A percentile compares a stretch with the other conserved stretches of the same genome.
phyloP scores from a whole-genome alignment of 35 echinoderm and acorn worm genomes.

The Holothuria glaberrima region DNA sequence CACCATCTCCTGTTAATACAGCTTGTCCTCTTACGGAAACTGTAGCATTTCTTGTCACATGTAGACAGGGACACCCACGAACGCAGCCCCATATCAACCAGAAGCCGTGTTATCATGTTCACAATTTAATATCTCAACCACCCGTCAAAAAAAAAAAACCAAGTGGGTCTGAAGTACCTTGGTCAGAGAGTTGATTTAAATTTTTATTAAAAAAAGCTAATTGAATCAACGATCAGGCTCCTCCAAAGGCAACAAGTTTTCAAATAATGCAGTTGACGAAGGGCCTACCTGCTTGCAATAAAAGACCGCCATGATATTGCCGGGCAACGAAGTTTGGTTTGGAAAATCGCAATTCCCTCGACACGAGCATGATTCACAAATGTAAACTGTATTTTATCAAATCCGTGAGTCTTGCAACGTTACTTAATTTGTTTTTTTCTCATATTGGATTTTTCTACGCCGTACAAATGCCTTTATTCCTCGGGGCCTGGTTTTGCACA shows the following conservation, averaged over 20 bases:
- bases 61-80: too few species aligned
- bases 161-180: constrained; percentile 25
- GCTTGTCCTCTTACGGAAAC: too few species aligned
- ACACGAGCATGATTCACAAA: constrained; percentile 24
- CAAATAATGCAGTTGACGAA: background rate
- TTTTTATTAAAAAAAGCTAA: constrained; percentile 37
- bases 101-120: constrained; percentile 3
- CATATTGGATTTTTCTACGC: constrained; percentile 43
- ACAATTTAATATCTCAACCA: constrained; percentile 21
- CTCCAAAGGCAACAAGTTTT: constrained; percentile 29
- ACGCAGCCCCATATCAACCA: too few species aligned
- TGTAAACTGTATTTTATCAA: constrained; percentile 55
- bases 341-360: constrained; percentile 36
- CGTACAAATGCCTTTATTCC: constrained; percentile 52
- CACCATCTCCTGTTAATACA: too few species aligned
- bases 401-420: constrained; percentile 33
- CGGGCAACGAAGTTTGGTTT: constrained; percentile 45
- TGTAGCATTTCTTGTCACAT: too few species aligned
- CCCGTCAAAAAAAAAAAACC: constrained; percentile 4
- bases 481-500: constrained; percentile 44
- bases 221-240: constrained; percentile 40
- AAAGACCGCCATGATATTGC: constrained; percentile 31
- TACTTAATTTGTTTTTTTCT: constrained; percentile 57
- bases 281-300: background rate
- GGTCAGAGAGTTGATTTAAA: constrained; percentile 28